Percentiles rank a stretch among this genome's conserved stretches.
Evolutionary conservation across 2,888 invertebrate genomes (phyloP).

Genomic region (Tineola bisselliella): DNA sequence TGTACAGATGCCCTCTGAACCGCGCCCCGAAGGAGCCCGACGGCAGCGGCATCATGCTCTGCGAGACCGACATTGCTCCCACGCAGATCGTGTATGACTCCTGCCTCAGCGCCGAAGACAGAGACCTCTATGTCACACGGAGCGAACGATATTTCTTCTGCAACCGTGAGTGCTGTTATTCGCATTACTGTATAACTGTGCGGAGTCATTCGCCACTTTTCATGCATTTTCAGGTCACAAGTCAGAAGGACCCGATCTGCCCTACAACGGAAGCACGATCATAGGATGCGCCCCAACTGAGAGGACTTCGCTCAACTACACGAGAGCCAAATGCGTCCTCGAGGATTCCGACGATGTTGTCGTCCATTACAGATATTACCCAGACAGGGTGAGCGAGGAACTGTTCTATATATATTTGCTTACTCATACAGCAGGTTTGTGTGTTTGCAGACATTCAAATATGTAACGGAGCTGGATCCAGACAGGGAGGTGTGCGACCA

Average conservation of each 20-base stretch:
- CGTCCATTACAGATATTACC: constrained; percentile 56
- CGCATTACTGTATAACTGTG: no score
- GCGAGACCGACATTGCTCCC: constrained; percentile 42
- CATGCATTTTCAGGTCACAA: constrained; percentile 42
- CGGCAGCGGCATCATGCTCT: constrained; percentile 46
- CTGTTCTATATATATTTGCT: background rate
- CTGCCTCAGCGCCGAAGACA: constrained; percentile 55
- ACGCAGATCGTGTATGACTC: constrained; percentile 43
- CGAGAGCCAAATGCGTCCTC: constrained; percentile 39
- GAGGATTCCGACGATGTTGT: constrained; percentile 56
- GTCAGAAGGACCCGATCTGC: constrained; percentile 48
- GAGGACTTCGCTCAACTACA: constrained; percentile 51
- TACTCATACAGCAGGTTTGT: background rate
- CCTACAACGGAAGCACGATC: constrained; percentile 42
- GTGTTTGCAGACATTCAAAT: constrained; percentile 46
- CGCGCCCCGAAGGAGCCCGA: constrained; percentile 52
- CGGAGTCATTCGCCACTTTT: no score
- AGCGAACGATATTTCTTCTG: constrained; percentile 52
- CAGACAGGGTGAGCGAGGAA: constrained; percentile 38
- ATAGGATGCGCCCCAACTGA: constrained; percentile 50
- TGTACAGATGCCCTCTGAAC: constrained; percentile 53
- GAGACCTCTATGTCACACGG: constrained; percentile 46
- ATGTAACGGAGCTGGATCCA: constrained; percentile 50
- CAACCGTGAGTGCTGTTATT: constrained; percentile 53
- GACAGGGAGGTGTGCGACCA: constrained; percentile 57